These are phyloP conservation scores for Bucorvus abyssinicus DNA, from an alignment of 2,797 vertebrate genomes.

Conservation along the genomic window DNA sequence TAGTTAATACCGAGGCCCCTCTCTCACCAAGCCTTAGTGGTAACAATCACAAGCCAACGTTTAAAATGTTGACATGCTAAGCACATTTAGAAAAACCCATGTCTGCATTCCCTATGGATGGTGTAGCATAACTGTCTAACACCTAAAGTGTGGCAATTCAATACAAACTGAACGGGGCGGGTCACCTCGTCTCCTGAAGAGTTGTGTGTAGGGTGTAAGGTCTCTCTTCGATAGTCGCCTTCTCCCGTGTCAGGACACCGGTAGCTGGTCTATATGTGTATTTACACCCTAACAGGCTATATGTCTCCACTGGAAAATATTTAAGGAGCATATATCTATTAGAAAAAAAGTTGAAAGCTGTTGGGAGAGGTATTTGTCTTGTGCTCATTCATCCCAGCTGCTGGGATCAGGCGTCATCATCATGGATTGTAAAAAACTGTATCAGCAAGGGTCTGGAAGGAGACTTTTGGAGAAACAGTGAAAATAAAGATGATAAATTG, in stretches of 20 bases:
- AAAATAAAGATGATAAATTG: neutral
- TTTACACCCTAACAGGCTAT: neutral
- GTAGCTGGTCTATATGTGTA: neutral
- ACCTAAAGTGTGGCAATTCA: neutral
- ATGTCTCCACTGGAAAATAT: neutral
- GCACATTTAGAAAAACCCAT: conserved; percentile 67
- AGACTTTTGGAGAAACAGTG: neutral
- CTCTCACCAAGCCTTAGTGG: conserved; percentile 34
- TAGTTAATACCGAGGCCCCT: conserved; percentile 63
- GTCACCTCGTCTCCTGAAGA: neutral
- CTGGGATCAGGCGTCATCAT: neutral
- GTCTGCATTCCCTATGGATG: conserved; percentile 64
- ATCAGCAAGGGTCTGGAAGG: neutral
- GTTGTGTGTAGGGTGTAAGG: neutral
- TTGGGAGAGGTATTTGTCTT: neutral
- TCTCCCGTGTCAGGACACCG: neutral
- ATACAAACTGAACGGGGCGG: neutral
- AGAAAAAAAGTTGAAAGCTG: neutral
- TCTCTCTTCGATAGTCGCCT: neutral
- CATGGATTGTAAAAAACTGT: accelerated
- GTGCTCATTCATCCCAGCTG: neutral
- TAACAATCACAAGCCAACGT: conserved; percentile 46
- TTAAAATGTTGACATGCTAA: conserved; percentile 67
- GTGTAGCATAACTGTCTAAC: conserved; percentile 37
- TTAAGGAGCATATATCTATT: neutral